Conservation (phyloP, 2,888 invertebrate species). For the Hedychridium roseum region DNA sequence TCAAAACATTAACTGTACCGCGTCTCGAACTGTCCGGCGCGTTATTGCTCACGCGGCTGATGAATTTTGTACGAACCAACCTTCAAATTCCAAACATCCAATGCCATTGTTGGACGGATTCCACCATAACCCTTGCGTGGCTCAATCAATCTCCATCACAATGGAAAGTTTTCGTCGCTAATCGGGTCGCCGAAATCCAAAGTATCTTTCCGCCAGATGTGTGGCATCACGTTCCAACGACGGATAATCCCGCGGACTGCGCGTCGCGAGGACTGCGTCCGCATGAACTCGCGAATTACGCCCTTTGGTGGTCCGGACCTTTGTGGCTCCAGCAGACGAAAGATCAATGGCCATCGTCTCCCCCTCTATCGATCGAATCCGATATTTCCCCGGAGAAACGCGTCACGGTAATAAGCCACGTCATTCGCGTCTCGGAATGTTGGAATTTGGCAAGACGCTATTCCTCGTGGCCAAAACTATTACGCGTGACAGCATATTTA, state of each 20-base stretch:
- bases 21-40: background rate
- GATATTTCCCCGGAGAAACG: background rate
- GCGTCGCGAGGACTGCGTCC: background rate
- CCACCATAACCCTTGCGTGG: background rate
- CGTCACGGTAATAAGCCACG: background rate
- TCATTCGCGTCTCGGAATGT: background rate
- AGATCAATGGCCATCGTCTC: background rate
- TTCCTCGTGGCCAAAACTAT: background rate
- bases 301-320: background rate
- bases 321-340: background rate
- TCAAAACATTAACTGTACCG: background rate
- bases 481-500: background rate
- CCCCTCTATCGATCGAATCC: background rate
- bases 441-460: background rate
- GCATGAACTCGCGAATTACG: background rate
- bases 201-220: background rate
- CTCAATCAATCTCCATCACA: background rate
- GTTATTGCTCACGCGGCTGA: background rate
- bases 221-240: background rate
- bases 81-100: background rate
- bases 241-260: background rate
- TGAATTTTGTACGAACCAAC: background rate
- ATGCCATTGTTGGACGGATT: background rate
- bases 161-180: background rate
- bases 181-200: background rate